Evolutionary conservation across 2,797 vertebrate species (phyloP).

Genomic region (Tachyglossus aculeatus): DNA sequence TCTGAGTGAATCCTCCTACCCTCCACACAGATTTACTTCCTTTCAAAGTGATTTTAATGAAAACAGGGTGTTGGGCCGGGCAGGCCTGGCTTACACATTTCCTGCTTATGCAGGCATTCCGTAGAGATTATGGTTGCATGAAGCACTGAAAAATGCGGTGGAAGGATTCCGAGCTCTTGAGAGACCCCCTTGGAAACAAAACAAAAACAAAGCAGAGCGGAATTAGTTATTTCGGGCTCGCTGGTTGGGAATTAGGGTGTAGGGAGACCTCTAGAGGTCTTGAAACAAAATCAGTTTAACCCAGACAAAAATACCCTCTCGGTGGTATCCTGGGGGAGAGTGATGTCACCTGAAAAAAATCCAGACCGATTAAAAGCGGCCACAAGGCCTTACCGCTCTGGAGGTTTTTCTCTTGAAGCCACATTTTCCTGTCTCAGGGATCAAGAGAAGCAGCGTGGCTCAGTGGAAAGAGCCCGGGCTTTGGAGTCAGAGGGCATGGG

Average conservation of each 20-base stretch:
- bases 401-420: too few species aligned
- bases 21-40: background rate
- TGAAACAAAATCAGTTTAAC: too few species aligned
- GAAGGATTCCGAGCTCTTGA: background rate
- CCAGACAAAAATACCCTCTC: too few species aligned
- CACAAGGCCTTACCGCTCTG: too few species aligned
- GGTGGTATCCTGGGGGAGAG: too few species aligned
- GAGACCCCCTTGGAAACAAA: background rate
- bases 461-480: too few species aligned
- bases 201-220: accelerated
- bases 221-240: too few species aligned
- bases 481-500: too few species aligned
- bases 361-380: too few species aligned
- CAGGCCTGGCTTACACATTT: background rate
- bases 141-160: background rate
- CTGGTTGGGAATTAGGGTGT: background rate
- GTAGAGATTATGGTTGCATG: background rate
- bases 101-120: background rate
- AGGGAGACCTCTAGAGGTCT: slow-evolving; percentile 27
- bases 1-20: background rate
- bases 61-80: background rate
- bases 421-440: too few species aligned
- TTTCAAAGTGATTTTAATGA: background rate
- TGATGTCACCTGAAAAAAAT: too few species aligned
- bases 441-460: too few species aligned